These are phyloP conservation scores for Branchellion lobata DNA, from an alignment of 2,888 invertebrate genomes.

Conservation along the genomic window DNA sequence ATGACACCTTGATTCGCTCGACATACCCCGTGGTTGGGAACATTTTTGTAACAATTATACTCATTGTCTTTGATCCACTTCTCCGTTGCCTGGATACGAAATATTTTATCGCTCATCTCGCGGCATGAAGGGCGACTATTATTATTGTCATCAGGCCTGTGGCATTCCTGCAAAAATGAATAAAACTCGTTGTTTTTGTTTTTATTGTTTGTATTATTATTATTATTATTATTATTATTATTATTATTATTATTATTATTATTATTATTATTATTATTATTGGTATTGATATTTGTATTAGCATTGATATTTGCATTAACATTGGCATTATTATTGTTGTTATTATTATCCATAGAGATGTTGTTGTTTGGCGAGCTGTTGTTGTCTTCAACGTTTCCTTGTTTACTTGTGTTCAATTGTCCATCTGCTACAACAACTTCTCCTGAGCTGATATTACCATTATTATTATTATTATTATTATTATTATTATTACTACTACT, in stretches of 20 bases:
- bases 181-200: neutral
- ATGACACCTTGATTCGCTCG: neutral
- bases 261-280: neutral
- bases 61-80: slow-evolving; percentile 7
- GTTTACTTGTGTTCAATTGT: no score
- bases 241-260: no score
- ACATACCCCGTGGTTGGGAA: neutral
- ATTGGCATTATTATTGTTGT: neutral
- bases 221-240: no score
- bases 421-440: no score
- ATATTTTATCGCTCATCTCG: neutral
- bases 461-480: no score
- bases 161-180: neutral
- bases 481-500: no score
- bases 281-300: neutral
- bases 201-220: neutral
- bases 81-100: neutral
- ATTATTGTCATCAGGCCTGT: neutral
- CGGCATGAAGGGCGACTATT: neutral
- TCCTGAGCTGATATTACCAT: no score
- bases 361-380: neutral
- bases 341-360: neutral
- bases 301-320: neutral
- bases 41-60: neutral
- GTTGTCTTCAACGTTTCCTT: no score